Conservation (phyloP, 2,888 invertebrate genomes). For the Melipona bicolor region DNA sequence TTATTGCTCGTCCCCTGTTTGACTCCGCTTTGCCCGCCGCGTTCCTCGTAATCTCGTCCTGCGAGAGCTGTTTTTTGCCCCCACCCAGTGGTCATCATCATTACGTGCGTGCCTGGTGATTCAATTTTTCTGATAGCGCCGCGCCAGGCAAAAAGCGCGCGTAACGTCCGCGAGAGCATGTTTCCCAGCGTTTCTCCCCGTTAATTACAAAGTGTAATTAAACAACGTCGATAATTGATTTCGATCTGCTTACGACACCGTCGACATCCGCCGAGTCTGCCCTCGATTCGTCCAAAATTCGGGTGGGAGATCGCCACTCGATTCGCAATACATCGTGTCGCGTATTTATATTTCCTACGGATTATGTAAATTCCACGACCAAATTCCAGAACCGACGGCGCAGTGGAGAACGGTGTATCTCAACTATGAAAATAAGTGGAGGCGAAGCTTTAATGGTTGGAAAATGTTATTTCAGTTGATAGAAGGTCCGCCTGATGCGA, state of each 20-base stretch:
- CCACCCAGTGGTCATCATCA: conserved; percentile 31
- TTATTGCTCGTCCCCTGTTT: conserved; percentile 23
- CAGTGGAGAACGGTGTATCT: not conserved
- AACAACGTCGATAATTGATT: conserved; percentile 14
- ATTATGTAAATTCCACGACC: not conserved
- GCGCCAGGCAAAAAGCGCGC: not conserved
- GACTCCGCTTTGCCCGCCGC: not conserved
- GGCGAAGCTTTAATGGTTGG: not conserved
- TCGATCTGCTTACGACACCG: not conserved
- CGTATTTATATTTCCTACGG: not conserved
- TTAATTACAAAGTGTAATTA: conserved; percentile 40
- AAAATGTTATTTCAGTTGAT: not conserved
- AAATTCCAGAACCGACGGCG: not conserved
- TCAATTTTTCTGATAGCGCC: conserved; percentile 44
- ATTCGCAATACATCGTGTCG: not conserved
- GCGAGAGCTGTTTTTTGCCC: not conserved
- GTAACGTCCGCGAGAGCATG: not conserved
- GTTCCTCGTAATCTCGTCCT: not conserved
- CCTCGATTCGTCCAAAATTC: fast-evolving
- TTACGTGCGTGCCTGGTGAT: conserved; percentile 33
- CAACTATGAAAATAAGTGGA: not conserved
- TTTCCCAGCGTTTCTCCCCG: conserved; percentile 8
- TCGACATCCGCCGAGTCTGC: not conserved
- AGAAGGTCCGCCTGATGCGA: not conserved
- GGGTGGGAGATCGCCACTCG: not conserved